Conservation (phyloP, 2,888 invertebrate genomes). For the Aquatica leii region DNA sequence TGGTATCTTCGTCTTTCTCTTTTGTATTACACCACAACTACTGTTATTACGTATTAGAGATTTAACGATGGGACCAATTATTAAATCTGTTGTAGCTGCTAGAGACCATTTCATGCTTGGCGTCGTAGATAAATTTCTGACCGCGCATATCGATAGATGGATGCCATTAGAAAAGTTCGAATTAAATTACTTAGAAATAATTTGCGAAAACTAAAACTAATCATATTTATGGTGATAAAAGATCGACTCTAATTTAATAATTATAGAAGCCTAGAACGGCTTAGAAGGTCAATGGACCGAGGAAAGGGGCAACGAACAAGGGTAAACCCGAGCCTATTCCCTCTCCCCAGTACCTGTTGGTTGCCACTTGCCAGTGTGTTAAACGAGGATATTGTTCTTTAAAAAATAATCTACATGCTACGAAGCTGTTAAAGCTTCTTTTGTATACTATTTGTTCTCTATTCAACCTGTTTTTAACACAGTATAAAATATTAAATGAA, state of each 20-base stretch:
- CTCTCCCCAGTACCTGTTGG: constrained; percentile 45
- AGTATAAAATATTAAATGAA: constrained; percentile 19
- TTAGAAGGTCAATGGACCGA: constrained; percentile 50
- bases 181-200: background rate
- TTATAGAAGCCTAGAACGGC: constrained; percentile 47
- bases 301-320: constrained; percentile 49
- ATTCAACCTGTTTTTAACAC: constrained; percentile 21
- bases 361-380: constrained; percentile 43
- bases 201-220: constrained; percentile 17
- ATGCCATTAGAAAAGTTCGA: too few species aligned
- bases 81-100: constrained; percentile 25
- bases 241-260: constrained; percentile 41
- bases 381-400: constrained; percentile 38
- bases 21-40: constrained; percentile 58
- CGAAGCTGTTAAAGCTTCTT: constrained; percentile 23
- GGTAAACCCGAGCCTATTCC: constrained; percentile 45
- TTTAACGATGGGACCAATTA: constrained; percentile 52
- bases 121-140: too few species aligned
- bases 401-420: constrained; percentile 32
- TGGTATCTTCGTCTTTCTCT: constrained; percentile 54
- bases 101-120: constrained; percentile 32
- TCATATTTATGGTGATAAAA: constrained; percentile 40
- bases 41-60: constrained; percentile 58
- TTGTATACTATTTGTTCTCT: constrained; percentile 19
- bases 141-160: background rate